phyloP scores from a whole-genome alignment of 2,113 vertebrate genomes.

The Limanda limanda region DNA sequence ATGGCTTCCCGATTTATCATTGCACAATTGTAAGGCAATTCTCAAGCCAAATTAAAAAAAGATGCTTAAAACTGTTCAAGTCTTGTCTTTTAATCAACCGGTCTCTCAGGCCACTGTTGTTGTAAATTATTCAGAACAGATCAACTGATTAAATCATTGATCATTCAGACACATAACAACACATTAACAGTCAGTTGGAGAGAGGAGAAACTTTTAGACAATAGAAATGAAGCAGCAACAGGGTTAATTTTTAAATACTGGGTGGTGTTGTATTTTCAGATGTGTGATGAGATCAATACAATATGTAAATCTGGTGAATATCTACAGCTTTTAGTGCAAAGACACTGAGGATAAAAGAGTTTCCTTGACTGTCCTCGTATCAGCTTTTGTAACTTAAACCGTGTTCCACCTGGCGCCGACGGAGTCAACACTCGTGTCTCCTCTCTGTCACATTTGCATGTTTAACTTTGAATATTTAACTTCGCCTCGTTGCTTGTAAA shows the following conservation, averaged over 20 bases:
- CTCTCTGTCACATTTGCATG: constrained; percentile 52
- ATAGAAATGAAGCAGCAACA: no score
- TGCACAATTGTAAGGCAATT: no score
- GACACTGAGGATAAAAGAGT: neutral
- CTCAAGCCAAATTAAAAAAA: no score
- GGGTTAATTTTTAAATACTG: neutral
- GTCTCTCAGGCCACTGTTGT: neutral
- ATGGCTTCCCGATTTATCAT: no score
- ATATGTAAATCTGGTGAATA: neutral
- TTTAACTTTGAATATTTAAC: constrained; percentile 50
- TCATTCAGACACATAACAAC: neutral
- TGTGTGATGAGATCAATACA: neutral
- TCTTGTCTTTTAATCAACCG: neutral
- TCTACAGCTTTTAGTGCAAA: neutral
- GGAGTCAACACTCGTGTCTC: constrained; percentile 46
- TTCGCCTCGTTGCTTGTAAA: neutral
- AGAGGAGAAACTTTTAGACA: no score
- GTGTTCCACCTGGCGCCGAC: neutral
- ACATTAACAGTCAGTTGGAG: no score
- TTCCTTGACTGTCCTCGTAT: neutral
- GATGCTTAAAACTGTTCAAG: no score
- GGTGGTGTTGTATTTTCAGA: neutral
- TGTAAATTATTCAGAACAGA: neutral
- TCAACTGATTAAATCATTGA: constrained; percentile 21
- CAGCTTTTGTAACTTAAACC: neutral